Base-by-base conservation (phyloP, 2,888 invertebrate species). In the Apodemia duryi region DNA sequence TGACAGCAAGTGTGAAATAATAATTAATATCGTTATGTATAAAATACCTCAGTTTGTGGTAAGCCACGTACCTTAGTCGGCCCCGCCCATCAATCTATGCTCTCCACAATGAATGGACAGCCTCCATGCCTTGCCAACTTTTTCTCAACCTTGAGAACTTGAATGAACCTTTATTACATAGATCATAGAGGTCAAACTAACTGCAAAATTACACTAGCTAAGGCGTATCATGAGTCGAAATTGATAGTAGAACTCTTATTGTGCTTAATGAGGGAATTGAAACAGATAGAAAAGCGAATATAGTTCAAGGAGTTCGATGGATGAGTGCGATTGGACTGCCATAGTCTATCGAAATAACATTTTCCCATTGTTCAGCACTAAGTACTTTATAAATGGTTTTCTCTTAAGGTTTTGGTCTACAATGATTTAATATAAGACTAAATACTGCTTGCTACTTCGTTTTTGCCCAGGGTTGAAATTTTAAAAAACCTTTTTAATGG, bases 261-360 rank as follows among this genome's bases (percentile, higher is more conserved):
- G 85, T 81, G 80, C 80, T 85, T 88, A 90, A 89, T 89, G 88
- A 89, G 87, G 83, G 89, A 88, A 89, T 88, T 88, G 88, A 86
- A 88, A 88, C 79, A 80, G 85, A 88, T 85, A 83, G 84, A 83
- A 82, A 74, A 79, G 77, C 65, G 70, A 72, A 73, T 72, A 68
- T 72, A 72, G 69, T 69, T 70, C 65, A 69, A 71, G 69, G 71
- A 71, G 68, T 71, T 67, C 69, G 69, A 73, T 70, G 68, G 69
- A 68, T 69, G 67, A 60, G 57, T 65, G 35, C 62, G 46, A 61
- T 35, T 41, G 54, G 43, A 32, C 51, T 66, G 64, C 65, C 35
- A 64, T 66, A 68, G 65, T 63, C 60, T 66, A 62, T 62, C 62
- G 43, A 32, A 64, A 57, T 57, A 57, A 57, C 57, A 57, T 57